phyloP scores from a whole-genome alignment of 2,797 vertebrate genomes.

The Propithecus perrieri region DNA sequence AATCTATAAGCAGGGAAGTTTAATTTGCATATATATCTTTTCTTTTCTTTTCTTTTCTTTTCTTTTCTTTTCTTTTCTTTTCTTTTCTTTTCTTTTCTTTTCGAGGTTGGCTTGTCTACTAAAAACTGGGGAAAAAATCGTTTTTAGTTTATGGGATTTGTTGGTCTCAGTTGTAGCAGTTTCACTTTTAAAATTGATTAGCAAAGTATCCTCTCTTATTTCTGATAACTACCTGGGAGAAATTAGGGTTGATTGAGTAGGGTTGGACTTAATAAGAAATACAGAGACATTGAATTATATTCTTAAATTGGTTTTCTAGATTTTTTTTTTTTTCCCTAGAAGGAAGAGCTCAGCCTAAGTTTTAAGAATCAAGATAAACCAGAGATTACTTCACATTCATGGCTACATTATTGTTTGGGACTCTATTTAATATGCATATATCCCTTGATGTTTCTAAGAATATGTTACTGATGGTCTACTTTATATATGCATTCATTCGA shows the following conservation, averaged over 20 bases:
- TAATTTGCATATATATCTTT: not conserved
- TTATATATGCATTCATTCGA: conserved; percentile 12
- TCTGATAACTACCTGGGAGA: not conserved
- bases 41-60: not conserved
- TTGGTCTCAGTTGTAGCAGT: not conserved
- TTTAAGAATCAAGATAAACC: conserved; percentile 41
- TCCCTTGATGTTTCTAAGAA: not conserved
- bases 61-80: not conserved
- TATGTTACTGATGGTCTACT: not conserved
- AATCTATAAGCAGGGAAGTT: conserved; percentile 31
- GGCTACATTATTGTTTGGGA: not conserved
- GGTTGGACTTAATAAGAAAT: conserved; percentile 48
- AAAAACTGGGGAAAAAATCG: not conserved
- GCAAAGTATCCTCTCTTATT: not conserved
- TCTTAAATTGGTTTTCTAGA: conserved; percentile 47
- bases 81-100: not conserved
- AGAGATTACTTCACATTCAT: not conserved
- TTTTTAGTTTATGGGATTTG: conserved; percentile 46
- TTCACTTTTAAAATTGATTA: conserved; percentile 40
- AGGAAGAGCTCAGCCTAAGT: conserved; percentile 35
- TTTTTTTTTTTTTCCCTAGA: not conserved
- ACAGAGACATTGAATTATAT: conserved; percentile 28
- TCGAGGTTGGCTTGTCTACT: not conserved
- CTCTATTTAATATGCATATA: not conserved
- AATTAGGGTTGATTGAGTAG: not conserved